These are phyloP conservation scores for Harmothoe impar DNA, from an alignment of 2,888 invertebrate genomes.

Conservation along the genomic window DNA sequence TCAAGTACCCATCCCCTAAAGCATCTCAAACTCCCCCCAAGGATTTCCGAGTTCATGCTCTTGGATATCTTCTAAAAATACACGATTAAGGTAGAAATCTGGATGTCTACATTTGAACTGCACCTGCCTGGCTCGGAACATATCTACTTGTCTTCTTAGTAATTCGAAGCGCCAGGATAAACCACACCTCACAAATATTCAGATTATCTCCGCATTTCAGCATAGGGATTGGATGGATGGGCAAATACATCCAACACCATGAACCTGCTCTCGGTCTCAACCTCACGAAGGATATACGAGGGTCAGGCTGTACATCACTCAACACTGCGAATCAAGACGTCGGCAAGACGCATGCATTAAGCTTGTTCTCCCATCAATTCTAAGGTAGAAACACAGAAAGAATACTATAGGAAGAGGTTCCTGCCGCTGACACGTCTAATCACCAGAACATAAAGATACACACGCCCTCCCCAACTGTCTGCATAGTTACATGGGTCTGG, in stretches of 20 bases:
- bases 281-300: not conserved
- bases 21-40: not conserved
- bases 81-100: not conserved
- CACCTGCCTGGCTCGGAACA: not conserved
- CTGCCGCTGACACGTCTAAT: too few species aligned
- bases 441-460: too few species aligned
- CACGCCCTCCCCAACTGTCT: too few species aligned
- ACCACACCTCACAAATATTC: not conserved
- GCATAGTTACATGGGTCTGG: too few species aligned
- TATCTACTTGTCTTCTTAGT: constrained; percentile 2
- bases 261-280: not conserved
- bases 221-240: not conserved
- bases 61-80: not conserved
- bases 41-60: not conserved
- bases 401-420: too few species aligned
- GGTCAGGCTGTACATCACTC: too few species aligned
- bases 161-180: not conserved
- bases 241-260: not conserved
- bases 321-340: too few species aligned
- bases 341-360: too few species aligned
- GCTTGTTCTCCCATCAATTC: too few species aligned
- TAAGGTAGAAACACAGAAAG: too few species aligned
- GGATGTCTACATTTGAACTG: not conserved
- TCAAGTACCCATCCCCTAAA: not conserved
- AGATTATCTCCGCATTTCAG: not conserved